Base-by-base conservation (phyloP, 2,888 invertebrate species). In the Tipula lateralis region DNA sequence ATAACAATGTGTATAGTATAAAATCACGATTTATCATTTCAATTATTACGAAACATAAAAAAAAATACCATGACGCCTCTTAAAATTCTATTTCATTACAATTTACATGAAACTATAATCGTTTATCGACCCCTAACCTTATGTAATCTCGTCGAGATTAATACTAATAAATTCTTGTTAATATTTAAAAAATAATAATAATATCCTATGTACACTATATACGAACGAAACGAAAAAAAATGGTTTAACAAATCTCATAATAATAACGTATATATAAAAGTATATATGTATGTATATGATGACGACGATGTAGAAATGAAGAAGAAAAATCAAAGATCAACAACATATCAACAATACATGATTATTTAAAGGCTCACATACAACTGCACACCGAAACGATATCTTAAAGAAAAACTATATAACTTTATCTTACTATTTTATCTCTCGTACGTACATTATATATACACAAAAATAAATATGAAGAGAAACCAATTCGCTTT, bases 31-130 rank as follows among this genome's bases (percentile, higher is more conserved):
- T 66, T 66, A 66, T 66, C 66, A 66, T 66, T 66, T 66, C 12
- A 24, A 66, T 66, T 66, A 66, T 66, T 66, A 66, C 66, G 24
- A 24, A 66, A 66, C 24, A 66, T 12, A 66, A 66, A 16, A 50
- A 44, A 44, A 44, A 44, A 44, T 66, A 66, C 66, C 66, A 66
- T 66, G 66, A 66, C 66, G 66, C 66, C 66, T 66, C 66, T 66
- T 66, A 66, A 66, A 66, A 66, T 66, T 66, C 66, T 66, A 66
- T 66, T 66, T 66, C 66, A 66, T 66, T 66, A 66, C 66, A 66
- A 66, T 66, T 66, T 66, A 66, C 24, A 66, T 66, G 66, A n/a
- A 66, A 66, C 24, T 66, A 66, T 66, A 66, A 66, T 66, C 66
- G 66, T 66, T 66, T 66, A 66, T 66, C 66, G 66, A 66, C 66